Evolutionary conservation across 2,113 vertebrate genomes (phyloP), one percentile per base, ranked within the genome.

Genomic region (Strix aluco): DNA sequence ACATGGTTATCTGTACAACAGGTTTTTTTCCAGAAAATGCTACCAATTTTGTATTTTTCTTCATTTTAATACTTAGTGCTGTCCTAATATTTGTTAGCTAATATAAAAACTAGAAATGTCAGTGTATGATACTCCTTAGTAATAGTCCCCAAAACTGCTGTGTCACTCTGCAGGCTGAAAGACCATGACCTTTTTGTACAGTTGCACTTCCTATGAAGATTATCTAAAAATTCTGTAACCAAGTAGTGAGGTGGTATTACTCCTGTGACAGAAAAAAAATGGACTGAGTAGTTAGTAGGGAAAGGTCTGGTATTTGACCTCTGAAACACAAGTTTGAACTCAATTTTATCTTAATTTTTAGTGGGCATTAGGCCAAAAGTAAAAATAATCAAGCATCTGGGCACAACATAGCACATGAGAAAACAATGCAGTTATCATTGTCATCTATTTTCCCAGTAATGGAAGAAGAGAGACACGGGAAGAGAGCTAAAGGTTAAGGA

Each of bases 311-410:
- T 72, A 30, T 93, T 91, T 85, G 94, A 91, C 81, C 63, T 95
- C 70, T 81, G 81, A 92, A 96, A 86, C 55, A 88, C n/a, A 91
- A 90, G 73, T 72, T 44, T 93, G 59, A 94, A 94, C 78, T 92
- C 93, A 94, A 93, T 96, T 96, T 95, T 91, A 52, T 83, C 84
- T 95, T 83, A 34, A 91, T 88, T 97, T 93, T 91, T 78, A 74
- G 40, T 89, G 83, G 70, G 20, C 63, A 72, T 89, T 90, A 81
- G 52, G 67, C 94, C 71, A 95, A 97, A 93, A 88, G 20, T 52
- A 90, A 97, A 93, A 88, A 34, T 92, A 83, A 94, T 94, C 88
- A 92, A 96, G 55, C 21, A 58, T 65, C 78, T 71, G 63, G 36
- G 30, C 59, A 92, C 55, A 89, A 72, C 61, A 69, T 5, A 92